Evolutionary conservation across 2,888 invertebrate genomes (phyloP), one percentile per base, ranked within the genome.

Genomic region (Azorinus chamasolen): DNA sequence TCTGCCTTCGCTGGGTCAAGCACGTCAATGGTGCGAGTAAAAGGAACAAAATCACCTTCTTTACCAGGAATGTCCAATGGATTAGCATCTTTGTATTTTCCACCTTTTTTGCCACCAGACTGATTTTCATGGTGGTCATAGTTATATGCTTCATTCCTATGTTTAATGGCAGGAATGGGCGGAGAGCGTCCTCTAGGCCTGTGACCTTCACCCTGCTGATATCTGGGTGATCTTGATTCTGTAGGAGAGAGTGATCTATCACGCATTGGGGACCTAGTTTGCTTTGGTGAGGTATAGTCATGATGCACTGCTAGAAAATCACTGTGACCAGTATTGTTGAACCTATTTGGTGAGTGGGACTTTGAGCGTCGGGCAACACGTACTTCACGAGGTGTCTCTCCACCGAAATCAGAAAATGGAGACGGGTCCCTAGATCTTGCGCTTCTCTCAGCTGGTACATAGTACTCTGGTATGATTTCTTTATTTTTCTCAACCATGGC

Each of bases 1-100:
- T 88, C 88, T 1, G 92, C 92, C 46, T 84, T 81, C 2, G 89
- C 83, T 2, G 93, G 93, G 73, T 93, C 91, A 10, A 93, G 86
- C 12, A 93, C 82, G 59, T 91, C 91, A n/a, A 87, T 85, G 32
- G 91, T 91, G 37, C 92, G 84, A 25, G 89, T 88, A 80, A 92
- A 92, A 18, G 92, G 92, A 39, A 92, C 83, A 79, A 92, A 92
- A 20, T 91, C 89, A 39, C 82, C 85, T 51, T 83, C 70, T 14
- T 71, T 63, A 24, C 85, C 80, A 24, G 84, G 83, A 20, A 61
- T 68, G 20, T 77, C 70, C 6, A 87, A 37, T 1, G 85, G 83
- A 50, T 83, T 80, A 55, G 27, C 62, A 45, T 88, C 86, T 43
- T 57, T 64, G 79, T 88, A 87, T 53, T 84, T 83, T 18, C 71